These are phyloP conservation scores for Polyodon spathula DNA, from an alignment of 2,113 vertebrate species.

Conservation along the genomic window DNA sequence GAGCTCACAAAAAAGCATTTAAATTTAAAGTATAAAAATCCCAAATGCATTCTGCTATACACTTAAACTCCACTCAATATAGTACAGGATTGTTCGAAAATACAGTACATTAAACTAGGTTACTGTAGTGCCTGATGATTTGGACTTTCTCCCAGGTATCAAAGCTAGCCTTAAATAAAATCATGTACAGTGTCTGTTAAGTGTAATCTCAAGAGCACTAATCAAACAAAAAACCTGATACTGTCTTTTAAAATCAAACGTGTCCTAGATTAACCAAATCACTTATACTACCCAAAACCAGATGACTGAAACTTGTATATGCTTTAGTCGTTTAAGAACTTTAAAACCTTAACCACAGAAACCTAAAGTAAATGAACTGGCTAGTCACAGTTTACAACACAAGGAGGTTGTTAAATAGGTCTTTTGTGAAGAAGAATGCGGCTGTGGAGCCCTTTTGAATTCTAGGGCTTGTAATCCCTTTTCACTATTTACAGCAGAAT, in stretches of 20 bases:
- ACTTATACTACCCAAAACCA: background rate
- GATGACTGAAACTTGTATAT: background rate
- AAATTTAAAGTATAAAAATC: too few relatives aligned
- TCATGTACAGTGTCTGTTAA: too few relatives aligned
- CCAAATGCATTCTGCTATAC: too few relatives aligned
- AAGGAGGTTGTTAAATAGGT: background rate
- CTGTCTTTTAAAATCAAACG: background rate
- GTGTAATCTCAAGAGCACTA: too few relatives aligned
- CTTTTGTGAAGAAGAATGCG: background rate
- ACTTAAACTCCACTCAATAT: too few relatives aligned
- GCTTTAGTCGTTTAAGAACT: background rate
- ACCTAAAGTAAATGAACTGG: constrained; percentile 1
- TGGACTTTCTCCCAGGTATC: too few relatives aligned
- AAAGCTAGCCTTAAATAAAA: too few relatives aligned
- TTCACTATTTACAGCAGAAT: background rate
- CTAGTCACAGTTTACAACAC: background rate
- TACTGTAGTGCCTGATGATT: too few relatives aligned
- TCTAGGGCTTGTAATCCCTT: background rate
- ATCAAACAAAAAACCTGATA: too few relatives aligned
- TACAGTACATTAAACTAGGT: too few relatives aligned
- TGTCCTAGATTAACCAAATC: background rate
- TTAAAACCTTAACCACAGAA: background rate
- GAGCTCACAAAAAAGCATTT: too few relatives aligned
- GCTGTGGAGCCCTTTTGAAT: background rate
- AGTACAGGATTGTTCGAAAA: too few relatives aligned